Conservation (phyloP, 2,113 vertebrate species). For the Sylvia atricapilla region DNA sequence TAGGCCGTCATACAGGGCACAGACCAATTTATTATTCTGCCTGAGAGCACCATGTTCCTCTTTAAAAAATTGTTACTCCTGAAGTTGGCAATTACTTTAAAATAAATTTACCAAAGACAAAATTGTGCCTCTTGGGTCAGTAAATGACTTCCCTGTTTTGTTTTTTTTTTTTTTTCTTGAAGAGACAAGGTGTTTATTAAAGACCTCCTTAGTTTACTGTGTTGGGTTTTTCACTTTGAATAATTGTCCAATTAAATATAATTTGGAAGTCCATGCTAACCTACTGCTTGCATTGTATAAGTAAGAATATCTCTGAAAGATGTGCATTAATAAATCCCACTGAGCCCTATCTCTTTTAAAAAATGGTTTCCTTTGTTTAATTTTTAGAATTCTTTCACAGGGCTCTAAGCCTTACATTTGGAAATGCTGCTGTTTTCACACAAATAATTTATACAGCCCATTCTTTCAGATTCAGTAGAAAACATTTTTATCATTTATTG, state of each 20-base stretch:
- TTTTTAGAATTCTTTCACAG: slow-evolving; percentile 86
- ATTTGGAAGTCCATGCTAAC: slow-evolving; percentile 95
- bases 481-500: slow-evolving; percentile 48
- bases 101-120: slow-evolving; percentile 97
- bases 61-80: slow-evolving; percentile 91
- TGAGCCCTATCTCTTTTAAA: slow-evolving; percentile 90
- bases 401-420: slow-evolving; percentile 83
- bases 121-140: slow-evolving; percentile 97
- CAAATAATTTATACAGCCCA: slow-evolving; percentile 84
- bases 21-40: slow-evolving; percentile 85
- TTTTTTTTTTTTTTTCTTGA: slow-evolving; percentile 94
- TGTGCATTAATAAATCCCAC: slow-evolving; percentile 98
- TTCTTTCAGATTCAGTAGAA: slow-evolving; percentile 49
- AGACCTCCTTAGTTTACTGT: slow-evolving; percentile 93
- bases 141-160: slow-evolving; percentile 97
- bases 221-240: slow-evolving; percentile 98
- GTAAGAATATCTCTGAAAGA: slow-evolving; percentile 87
- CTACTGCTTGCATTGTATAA: slow-evolving; percentile 86
- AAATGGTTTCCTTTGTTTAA: slow-evolving; percentile 87
- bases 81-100: slow-evolving; percentile 95
- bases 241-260: slow-evolving; percentile 99
- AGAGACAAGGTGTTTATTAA: slow-evolving; percentile 99
- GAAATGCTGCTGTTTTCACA: slow-evolving; percentile 77
- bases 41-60: slow-evolving; percentile 78
- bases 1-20: slow-evolving; percentile 81